Evolutionary conservation across 2,888 invertebrate species (phyloP), one percentile per base, ranked within the genome.

Genomic region (Dicyrtomina minuta): DNA sequence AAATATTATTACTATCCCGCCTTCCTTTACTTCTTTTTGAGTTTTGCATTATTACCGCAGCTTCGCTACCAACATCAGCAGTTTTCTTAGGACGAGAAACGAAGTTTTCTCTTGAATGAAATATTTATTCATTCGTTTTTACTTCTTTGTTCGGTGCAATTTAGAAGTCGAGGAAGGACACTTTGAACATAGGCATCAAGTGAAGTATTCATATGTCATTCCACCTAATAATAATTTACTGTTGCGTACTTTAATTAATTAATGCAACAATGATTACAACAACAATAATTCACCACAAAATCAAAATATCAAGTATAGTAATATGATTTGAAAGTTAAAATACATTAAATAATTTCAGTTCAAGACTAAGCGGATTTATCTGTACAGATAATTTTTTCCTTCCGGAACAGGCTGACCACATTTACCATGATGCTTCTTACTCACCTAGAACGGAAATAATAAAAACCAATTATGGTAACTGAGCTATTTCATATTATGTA

Each of bases 301-400:
- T 51, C 22, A 51, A 51, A 51, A 22, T 51, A 51, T 22, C 51
- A 51, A 51, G 20, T 17, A 51, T 46, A 46, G 20, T 51, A 51
- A 51, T 17, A 22, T 51, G 20, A 17, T 10, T 17, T 22, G 51
- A 22, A 22, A 17, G 51, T 51, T 22, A 51, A 46, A 46, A 46
- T 33, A 33, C 33, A 33, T 33, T 39, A 61, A 15, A 59, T 39
- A 59, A 33, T 61, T 61, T 46, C 61, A 61, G 61, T 61, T 61
- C 61, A 61, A 61, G 24, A 13, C 44, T 26, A 61, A 61, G 61
- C 61, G 44, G 12, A 22, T 24, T 22, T 58, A 20, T 58, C 33
- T 33, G 58, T 93, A 93, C 75, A 93, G 85, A 84, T 92, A 93
- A 83, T 93, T 93, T 81, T 91, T 91, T 74, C 92, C 91, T 80